A percentile compares a stretch with the other conserved stretches of the same genome.
Conservation (phyloP, 2,888 invertebrate genomes). For the Cetonia aurata region DNA sequence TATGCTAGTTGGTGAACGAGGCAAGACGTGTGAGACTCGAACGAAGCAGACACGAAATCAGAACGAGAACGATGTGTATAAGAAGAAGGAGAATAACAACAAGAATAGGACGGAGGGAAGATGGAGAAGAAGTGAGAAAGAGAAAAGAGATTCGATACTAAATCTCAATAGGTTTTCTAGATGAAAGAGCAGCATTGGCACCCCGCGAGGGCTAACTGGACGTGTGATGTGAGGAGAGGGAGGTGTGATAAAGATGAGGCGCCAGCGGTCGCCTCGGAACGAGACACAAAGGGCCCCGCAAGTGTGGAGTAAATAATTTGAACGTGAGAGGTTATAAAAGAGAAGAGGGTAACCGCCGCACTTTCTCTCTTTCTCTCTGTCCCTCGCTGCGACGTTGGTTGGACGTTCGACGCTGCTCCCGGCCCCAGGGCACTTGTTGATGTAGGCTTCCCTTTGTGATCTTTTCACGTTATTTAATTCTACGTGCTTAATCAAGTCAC, state of each 20-base stretch:
- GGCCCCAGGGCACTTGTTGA: slow-evolving; percentile 40
- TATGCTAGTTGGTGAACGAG: slow-evolving; percentile 5
- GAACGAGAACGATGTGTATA: background rate
- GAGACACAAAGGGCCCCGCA: slow-evolving; percentile 64
- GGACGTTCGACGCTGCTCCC: slow-evolving; percentile 42
- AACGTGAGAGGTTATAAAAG: slow-evolving; percentile 65
- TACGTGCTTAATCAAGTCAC: slow-evolving; percentile 37
- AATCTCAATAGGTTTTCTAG: slow-evolving; percentile 50
- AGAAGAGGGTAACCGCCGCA: slow-evolving; percentile 66
- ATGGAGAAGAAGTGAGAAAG: background rate
- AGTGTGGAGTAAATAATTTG: slow-evolving; percentile 64
- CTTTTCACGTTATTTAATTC: slow-evolving; percentile 39
- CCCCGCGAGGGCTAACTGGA: slow-evolving; percentile 49
- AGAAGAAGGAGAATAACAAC: slow-evolving; percentile 18
- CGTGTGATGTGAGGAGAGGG: slow-evolving; percentile 49
- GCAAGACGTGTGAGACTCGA: no score
- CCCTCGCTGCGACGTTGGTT: slow-evolving; percentile 26
- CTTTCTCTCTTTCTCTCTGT: background rate
- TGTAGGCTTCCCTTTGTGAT: slow-evolving; percentile 43
- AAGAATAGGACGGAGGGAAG: slow-evolving; percentile 4
- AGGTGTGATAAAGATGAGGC: slow-evolving; percentile 63
- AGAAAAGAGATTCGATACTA: slow-evolving; percentile 16
- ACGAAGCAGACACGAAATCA: background rate
- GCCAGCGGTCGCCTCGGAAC: slow-evolving; percentile 68
- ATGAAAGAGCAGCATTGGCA: slow-evolving; percentile 49